These are phyloP conservation scores for Venturia canescens DNA, from an alignment of 1,140 invertebrate species.

Conservation along the genomic window DNA sequence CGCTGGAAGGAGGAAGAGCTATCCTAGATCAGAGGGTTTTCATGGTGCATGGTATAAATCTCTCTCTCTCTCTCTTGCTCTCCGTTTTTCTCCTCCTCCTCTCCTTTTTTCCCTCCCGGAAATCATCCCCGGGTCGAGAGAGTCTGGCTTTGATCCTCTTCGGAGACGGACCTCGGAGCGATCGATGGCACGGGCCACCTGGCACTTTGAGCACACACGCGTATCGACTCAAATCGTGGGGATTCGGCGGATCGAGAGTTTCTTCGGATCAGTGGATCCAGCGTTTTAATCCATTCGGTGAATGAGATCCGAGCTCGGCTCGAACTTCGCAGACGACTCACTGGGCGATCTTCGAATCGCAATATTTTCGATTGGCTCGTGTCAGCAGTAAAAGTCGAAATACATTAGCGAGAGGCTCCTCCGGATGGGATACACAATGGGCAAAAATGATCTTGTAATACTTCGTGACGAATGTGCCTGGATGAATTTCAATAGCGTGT, in stretches of 20 bases:
- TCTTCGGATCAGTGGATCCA: slow-evolving; percentile 20
- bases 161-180: slow-evolving; percentile 24
- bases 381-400: background rate
- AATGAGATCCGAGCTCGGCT: background rate
- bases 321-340: background rate
- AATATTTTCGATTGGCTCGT: background rate
- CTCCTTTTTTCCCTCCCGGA: slow-evolving; percentile 48
- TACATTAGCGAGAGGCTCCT: background rate
- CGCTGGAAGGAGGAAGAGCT: slow-evolving; percentile 8
- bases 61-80: slow-evolving; percentile 25
- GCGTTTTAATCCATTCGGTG: background rate
- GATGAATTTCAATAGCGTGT: slow-evolving; percentile 25
- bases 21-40: slow-evolving; percentile 36
- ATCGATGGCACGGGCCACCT: slow-evolving; percentile 29
- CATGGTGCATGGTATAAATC: slow-evolving; percentile 16
- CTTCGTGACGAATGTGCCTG: background rate
- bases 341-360: background rate
- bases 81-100: too few species aligned
- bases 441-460: slow-evolving; percentile 10
- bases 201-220: background rate
- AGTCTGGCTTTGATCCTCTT: slow-evolving; percentile 44
- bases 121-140: slow-evolving; percentile 61
- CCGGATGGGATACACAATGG: background rate
- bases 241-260: background rate
- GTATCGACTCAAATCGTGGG: background rate